Conservation (phyloP, 2,113 vertebrate species). For the Oryzias curvinotus region DNA sequence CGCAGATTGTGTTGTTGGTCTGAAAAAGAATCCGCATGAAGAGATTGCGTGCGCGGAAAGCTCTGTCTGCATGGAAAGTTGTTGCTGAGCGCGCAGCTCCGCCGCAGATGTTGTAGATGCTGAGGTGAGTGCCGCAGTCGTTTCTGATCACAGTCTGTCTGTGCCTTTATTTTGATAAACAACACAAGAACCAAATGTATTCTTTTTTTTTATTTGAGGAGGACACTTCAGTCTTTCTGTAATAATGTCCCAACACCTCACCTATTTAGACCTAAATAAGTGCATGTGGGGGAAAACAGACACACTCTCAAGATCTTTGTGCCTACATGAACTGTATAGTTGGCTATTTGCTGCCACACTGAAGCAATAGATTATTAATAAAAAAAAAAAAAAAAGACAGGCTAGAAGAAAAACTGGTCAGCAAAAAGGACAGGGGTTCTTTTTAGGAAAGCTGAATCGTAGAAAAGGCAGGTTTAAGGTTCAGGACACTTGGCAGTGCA, state of each 20-base stretch:
- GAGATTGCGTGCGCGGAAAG: not conserved
- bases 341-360: no score
- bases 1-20: not conserved
- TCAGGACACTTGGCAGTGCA: slow-evolving; percentile 9
- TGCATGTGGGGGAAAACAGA: no score
- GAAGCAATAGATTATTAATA: slow-evolving; percentile 4
- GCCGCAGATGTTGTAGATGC: slow-evolving; percentile 51
- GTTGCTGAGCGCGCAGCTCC: slow-evolving; percentile 37
- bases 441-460: slow-evolving; percentile 7
- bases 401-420: slow-evolving; percentile 15
- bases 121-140: slow-evolving; percentile 63
- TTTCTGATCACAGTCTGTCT: not conserved
- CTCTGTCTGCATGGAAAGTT: slow-evolving; percentile 57
- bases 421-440: not conserved
- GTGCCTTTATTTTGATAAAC: not conserved
- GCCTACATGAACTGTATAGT: no score
- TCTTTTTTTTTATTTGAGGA: no score
- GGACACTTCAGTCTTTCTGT: no score
- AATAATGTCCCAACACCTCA: no score
- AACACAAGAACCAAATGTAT: no score
- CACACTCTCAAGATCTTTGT: no score
- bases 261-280: no score
- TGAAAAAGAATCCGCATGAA: not conserved
- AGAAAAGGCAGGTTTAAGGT: slow-evolving; percentile 14
- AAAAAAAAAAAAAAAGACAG: slow-evolving; percentile 29